Evolutionary conservation across 1,140 invertebrate genomes (phyloP).

Genomic region (Rhagoletis zephyria): DNA sequence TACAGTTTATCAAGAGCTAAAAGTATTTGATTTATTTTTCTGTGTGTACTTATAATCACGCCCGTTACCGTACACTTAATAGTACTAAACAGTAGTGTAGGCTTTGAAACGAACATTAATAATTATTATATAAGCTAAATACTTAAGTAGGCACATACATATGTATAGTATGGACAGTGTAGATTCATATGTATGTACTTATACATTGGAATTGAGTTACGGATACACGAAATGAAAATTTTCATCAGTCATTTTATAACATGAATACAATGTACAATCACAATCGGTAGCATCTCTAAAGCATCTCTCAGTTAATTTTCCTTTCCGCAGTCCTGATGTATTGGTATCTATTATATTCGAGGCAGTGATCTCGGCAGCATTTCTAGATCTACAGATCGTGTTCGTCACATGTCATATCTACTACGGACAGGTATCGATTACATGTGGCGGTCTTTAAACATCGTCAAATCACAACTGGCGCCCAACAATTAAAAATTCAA

Average conservation of each 20-base stretch:
- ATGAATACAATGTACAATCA: background rate
- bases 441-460: background rate
- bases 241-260: background rate
- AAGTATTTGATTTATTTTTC: no score
- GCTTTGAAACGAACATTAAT: no score
- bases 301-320: background rate
- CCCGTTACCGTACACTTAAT: no score
- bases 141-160: background rate
- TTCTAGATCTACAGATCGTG: background rate
- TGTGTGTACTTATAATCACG: no score
- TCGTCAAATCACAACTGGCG: conserved; percentile 61
- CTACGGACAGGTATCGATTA: conserved; percentile 33
- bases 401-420: conserved; percentile 19
- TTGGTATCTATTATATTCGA: background rate
- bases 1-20: no score
- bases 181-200: background rate
- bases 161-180: background rate
- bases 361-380: background rate
- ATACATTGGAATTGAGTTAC: background rate
- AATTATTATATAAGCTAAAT: background rate
- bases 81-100: no score
- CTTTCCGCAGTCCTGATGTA: background rate
- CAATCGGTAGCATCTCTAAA: conserved; percentile 1
- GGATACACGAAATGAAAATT: background rate
- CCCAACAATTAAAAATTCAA: conserved; percentile 73